Evolutionary conservation across 2,888 invertebrate species (phyloP), one percentile per base, ranked within the genome.

Genomic region (Drosophila greeni): DNA sequence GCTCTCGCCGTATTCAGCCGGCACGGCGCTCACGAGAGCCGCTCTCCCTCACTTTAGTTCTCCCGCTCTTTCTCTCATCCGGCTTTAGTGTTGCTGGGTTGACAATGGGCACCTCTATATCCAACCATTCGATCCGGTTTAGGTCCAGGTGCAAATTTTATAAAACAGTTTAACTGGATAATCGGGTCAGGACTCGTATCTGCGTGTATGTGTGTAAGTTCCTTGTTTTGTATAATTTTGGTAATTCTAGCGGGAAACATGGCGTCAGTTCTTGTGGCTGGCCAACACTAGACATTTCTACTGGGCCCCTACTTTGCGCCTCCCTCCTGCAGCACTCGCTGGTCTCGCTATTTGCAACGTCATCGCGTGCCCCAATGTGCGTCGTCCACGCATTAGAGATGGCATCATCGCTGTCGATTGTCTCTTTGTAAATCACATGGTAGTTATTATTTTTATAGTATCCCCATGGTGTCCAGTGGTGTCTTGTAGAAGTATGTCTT

Each of bases 141-240:
- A 79, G 85, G 85, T 84, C 79, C 79, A 79, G 79, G 79, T 79
- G 79, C 79, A 84, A 79, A 79, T 82, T 79, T 82, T 84, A 76
- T 79, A 79, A 74, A 80, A 76, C 77, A 76, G 71, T 80, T 84
- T 82, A 79, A 76, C 79, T 84, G 81, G 81, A 79, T 79, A 79
- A 79, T 79, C 79, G 79, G 79, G 79, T 79, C 79, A 79, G 75
- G 70, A 80, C 68, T 82, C 74, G 83, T 65, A 65, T 76, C 76
- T 82, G 75, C 64, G 61, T 68, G 36, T 43, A 31, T 51, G 37
- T 36, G 49, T 78, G 65, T 60, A 48, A 66, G 48, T 67, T n/a
- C 55, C 34, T 47, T 33, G 61, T 70, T 70, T 36, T 31, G 31
- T 51, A 39, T 40, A 62, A 49, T 52, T 66, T 62, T 39, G 59